A percentile compares a stretch with the other conserved stretches of the same genome.
phyloP scores from a whole-genome alignment of 1,140 invertebrate species.

The Druon quercuslanigerum region DNA sequence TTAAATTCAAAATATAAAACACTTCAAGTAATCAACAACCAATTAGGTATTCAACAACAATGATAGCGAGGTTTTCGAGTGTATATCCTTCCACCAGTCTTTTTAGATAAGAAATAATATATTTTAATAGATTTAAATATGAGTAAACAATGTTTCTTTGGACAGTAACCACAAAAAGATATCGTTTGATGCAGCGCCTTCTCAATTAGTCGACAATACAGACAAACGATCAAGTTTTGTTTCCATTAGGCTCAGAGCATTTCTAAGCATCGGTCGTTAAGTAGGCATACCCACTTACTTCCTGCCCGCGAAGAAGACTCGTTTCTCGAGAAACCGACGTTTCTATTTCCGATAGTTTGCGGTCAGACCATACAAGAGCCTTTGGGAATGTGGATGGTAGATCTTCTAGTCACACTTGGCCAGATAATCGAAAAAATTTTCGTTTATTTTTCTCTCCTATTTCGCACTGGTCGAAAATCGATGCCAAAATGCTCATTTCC shows the following conservation, averaged over 20 bases:
- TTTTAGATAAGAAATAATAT: no score
- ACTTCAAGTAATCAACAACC: no score
- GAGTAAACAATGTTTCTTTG: no score
- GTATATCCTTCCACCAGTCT: no score
- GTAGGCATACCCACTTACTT: constrained; percentile 54
- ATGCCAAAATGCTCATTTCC: constrained; percentile 27
- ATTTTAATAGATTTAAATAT: no score
- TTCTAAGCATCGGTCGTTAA: constrained; percentile 62
- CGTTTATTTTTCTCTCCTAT: constrained; percentile 33
- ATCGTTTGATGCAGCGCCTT: not conserved
- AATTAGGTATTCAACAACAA: no score
- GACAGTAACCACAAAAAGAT: not conserved
- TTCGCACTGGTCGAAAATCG: constrained; percentile 41
- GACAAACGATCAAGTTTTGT: constrained; percentile 62
- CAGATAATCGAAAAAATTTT: constrained; percentile 40
- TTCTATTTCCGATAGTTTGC: constrained; percentile 72
- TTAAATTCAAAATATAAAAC: no score
- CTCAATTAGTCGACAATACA: constrained; percentile 29
- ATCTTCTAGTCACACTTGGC: constrained; percentile 32
- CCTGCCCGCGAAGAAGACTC: constrained; percentile 59
- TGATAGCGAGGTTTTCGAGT: no score
- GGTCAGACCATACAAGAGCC: constrained; percentile 59
- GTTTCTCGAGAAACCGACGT: constrained; percentile 57
- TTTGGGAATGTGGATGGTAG: constrained; percentile 32
- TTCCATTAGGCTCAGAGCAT: constrained; percentile 51